A percentile compares a stretch with the other conserved stretches of the same genome.
phyloP scores from a whole-genome alignment of 2,888 invertebrate species.

The Sylvicola cinctus region DNA sequence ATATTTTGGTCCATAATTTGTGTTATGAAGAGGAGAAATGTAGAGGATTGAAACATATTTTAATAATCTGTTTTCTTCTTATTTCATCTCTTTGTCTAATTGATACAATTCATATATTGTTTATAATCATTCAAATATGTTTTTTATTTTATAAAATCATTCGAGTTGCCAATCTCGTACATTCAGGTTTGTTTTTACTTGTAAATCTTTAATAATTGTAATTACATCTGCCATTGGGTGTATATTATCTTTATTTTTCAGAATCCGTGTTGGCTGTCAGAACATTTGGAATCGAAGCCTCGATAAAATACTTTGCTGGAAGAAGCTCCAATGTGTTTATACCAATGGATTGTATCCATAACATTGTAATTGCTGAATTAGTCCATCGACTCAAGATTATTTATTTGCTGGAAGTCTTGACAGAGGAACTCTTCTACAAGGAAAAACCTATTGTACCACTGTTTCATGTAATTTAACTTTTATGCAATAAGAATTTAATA shows the following conservation, averaged over 20 bases:
- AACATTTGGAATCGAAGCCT: slow-evolving; percentile 22
- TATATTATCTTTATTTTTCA: slow-evolving; percentile 8
- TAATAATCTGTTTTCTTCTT: too few species aligned
- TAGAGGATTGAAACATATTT: not conserved
- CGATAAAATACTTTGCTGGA: slow-evolving; percentile 17
- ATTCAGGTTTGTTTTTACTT: not conserved
- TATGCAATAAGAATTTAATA: slow-evolving; percentile 1
- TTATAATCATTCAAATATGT: too few species aligned
- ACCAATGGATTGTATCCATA: slow-evolving; percentile 18
- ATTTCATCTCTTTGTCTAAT: too few species aligned
- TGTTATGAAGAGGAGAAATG: not conserved
- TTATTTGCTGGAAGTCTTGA: slow-evolving; percentile 22
- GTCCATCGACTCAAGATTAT: not conserved
- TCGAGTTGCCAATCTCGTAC: too few species aligned
- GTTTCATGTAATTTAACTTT: slow-evolving; percentile 17
- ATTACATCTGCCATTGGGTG: not conserved
- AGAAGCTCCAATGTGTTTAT: slow-evolving; percentile 17
- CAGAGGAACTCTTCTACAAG: slow-evolving; percentile 18
- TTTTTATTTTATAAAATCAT: too few species aligned
- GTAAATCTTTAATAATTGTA: not conserved
- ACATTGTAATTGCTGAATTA: slow-evolving; percentile 16
- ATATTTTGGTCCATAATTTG: not conserved
- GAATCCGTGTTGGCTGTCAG: slow-evolving; percentile 18
- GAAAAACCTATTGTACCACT: slow-evolving; percentile 20
- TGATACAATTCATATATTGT: too few species aligned